phyloP scores from a whole-genome alignment of 2,888 invertebrate genomes.

The Eupithecia inturbata region DNA sequence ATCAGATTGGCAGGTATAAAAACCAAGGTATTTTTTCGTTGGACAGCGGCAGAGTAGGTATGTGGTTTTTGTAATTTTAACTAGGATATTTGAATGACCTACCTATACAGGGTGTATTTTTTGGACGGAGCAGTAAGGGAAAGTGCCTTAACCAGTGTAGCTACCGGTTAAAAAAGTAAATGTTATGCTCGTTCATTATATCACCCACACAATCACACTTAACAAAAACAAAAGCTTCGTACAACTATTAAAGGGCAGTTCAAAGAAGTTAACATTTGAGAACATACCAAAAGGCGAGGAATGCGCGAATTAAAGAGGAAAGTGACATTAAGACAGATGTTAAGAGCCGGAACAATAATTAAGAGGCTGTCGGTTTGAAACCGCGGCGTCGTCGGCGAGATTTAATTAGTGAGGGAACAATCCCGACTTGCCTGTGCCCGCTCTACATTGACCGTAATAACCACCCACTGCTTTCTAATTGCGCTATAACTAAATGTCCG shows the following conservation, averaged over 20 bases:
- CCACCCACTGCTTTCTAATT: constrained; percentile 39
- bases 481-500: constrained; percentile 10
- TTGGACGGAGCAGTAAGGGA: too few species aligned
- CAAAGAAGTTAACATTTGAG: constrained; percentile 63
- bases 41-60: neutral
- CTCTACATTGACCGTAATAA: constrained; percentile 47
- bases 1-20: neutral
- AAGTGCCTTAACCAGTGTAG: too few species aligned
- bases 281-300: constrained; percentile 63
- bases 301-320: constrained; percentile 75
- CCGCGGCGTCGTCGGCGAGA: constrained; percentile 78
- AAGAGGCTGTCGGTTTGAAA: constrained; percentile 81
- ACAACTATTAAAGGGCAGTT: constrained; percentile 47
- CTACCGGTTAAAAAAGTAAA: too few species aligned
- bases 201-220: neutral
- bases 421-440: constrained; percentile 50
- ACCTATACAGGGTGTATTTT: too few species aligned
- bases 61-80: neutral
- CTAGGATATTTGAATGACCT: neutral
- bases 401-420: constrained; percentile 82
- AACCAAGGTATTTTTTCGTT: neutral
- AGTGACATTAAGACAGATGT: constrained; percentile 82
- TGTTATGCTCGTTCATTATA: too few species aligned
- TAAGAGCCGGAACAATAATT: constrained; percentile 82
- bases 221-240: constrained; percentile 9